These are phyloP conservation scores for Leptothorax acervorum DNA, from an alignment of 2,888 invertebrate genomes.

Conservation along the genomic window DNA sequence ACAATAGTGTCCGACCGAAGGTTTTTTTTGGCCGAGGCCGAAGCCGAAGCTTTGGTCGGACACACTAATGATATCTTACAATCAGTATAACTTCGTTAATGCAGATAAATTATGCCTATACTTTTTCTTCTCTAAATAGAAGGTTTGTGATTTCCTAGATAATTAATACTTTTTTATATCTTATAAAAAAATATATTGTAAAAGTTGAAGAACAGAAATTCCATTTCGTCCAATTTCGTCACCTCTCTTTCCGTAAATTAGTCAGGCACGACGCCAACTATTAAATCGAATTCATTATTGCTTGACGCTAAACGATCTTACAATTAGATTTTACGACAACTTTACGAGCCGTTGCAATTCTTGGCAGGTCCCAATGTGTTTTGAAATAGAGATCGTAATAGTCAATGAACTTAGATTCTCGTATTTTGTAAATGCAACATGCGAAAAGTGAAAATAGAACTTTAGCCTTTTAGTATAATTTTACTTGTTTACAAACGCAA, in stretches of 20 bases:
- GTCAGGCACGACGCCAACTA: not conserved
- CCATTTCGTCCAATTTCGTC: not conserved
- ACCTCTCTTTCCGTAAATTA: not conserved
- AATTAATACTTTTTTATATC: not conserved
- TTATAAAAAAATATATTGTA: not conserved
- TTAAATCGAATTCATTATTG: constrained; percentile 6
- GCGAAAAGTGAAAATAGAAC: not conserved
- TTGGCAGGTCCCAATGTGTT: constrained; percentile 49
- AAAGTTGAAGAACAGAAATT: not conserved
- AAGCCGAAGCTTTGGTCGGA: too few species aligned
- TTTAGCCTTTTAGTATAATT: not conserved
- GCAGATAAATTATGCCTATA: not conserved
- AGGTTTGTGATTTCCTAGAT: not conserved
- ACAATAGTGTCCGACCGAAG: too few species aligned
- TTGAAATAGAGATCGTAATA: constrained; percentile 48
- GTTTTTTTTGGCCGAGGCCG: too few species aligned
- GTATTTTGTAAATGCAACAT: not conserved
- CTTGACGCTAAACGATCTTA: not conserved
- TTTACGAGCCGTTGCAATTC: constrained; percentile 11
- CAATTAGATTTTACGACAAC: not conserved
- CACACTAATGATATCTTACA: not conserved
- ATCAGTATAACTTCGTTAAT: not conserved
- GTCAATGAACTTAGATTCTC: not conserved
- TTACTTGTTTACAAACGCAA: not conserved
- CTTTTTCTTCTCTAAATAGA: not conserved